Percentiles rank a stretch among this genome's conserved stretches.
phyloP scores from a whole-genome alignment of 2,797 vertebrate species.

The Phylloscopus collybita region DNA sequence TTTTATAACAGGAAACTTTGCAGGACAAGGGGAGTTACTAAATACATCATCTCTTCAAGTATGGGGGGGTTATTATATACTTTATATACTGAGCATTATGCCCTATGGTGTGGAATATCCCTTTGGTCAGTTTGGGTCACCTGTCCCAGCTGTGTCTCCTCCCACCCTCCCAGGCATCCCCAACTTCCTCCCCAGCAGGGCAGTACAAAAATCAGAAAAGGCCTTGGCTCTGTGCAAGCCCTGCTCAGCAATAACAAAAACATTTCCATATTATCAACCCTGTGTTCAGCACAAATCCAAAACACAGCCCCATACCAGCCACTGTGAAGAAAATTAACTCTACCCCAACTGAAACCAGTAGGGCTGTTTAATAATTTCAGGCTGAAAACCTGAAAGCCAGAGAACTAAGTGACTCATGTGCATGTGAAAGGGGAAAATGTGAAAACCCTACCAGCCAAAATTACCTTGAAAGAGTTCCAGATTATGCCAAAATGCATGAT shows the following conservation, averaged over 20 bases:
- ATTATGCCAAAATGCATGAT: neutral
- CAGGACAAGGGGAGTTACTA: neutral
- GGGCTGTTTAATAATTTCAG: neutral
- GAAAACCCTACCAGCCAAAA: neutral
- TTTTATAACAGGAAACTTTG: neutral
- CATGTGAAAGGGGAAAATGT: neutral
- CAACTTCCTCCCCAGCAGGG: neutral
- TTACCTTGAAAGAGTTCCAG: neutral
- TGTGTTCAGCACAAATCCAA: neutral
- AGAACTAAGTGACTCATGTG: neutral
- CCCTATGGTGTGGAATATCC: neutral
- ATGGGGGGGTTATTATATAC: rapidly evolving
- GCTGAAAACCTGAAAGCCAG: neutral
- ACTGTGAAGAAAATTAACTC: neutral
- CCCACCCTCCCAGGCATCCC: neutral
- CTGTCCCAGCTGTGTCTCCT: neutral
- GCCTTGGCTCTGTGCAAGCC: neutral
- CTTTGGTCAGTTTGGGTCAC: neutral
- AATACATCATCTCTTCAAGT: neutral
- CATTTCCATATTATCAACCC: neutral
- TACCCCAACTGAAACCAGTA: neutral
- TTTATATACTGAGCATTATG: neutral
- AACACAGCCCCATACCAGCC: neutral
- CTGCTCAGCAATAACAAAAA: neutral
- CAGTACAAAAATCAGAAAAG: neutral